These are phyloP conservation scores for Hypena proboscidalis DNA, from an alignment of 2,888 invertebrate species.

Conservation along the genomic window DNA sequence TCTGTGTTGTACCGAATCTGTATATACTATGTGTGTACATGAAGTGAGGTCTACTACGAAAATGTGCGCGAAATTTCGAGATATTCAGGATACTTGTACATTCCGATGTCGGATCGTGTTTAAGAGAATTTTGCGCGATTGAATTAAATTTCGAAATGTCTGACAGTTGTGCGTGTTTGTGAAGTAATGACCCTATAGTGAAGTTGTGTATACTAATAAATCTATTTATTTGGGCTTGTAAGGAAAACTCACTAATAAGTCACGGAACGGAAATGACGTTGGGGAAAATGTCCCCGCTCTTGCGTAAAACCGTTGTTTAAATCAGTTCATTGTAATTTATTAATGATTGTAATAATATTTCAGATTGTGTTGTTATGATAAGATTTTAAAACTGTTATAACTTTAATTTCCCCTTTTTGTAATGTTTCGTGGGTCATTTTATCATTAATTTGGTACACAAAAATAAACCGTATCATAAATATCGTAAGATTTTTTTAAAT, in stretches of 20 bases:
- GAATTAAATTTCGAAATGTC: conserved; percentile 22
- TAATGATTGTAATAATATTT: conserved; percentile 24
- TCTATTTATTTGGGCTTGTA: conserved; percentile 45
- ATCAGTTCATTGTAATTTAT: conserved; percentile 31
- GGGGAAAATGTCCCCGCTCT: conserved; percentile 24
- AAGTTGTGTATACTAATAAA: conserved; percentile 38
- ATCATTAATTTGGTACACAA: too few relatives aligned
- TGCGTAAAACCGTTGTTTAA: conserved; percentile 27
- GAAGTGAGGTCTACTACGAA: conserved; percentile 59
- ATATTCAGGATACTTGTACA: too few relatives aligned
- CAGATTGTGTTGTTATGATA: conserved; percentile 29
- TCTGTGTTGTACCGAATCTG: conserved; percentile 79
- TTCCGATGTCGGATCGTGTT: conserved; percentile 19
- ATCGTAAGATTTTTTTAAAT: too few relatives aligned
- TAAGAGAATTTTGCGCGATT: conserved; percentile 13
- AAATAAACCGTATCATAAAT: too few relatives aligned
- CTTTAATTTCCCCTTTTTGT: too few relatives aligned
- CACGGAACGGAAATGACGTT: conserved; percentile 36
- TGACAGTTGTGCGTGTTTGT: conserved; percentile 13
- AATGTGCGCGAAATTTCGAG: conserved; percentile 33
- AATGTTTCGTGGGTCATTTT: too few relatives aligned
- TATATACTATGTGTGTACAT: conserved; percentile 58
- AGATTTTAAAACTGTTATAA: conserved; percentile 19
- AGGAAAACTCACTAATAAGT: conserved; percentile 44
- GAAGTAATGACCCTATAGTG: conserved; percentile 5